phyloP scores from a whole-genome alignment of 2,113 vertebrate species.

The Apodemus speciosus region DNA sequence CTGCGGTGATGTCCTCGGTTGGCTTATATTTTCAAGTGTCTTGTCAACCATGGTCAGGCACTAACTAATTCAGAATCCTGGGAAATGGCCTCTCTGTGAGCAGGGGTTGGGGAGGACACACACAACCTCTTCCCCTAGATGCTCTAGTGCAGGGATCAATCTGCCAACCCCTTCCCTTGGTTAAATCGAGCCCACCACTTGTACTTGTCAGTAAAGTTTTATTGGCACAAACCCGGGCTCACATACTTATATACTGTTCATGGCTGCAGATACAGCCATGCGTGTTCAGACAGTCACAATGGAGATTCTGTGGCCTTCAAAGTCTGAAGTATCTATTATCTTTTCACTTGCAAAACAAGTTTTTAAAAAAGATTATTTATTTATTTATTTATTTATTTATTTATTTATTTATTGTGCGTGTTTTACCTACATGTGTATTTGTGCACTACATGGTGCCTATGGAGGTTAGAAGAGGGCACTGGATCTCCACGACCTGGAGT shows the following conservation, averaged over 20 bases:
- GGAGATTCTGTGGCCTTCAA: neutral
- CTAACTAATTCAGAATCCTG: neutral
- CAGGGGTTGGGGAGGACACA: neutral
- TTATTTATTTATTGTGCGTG: neutral
- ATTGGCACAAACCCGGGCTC: neutral
- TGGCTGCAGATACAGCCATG: too few species aligned
- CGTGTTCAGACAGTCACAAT: neutral
- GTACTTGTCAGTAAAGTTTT: slow-evolving; percentile 56
- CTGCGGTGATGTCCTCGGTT: neutral
- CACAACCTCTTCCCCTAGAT: neutral
- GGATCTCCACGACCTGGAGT: neutral
- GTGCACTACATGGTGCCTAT: neutral
- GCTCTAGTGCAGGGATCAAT: too few species aligned
- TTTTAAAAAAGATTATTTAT: neutral
- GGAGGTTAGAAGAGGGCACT: neutral
- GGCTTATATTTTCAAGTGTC: neutral
- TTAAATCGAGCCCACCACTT: neutral
- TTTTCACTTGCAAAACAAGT: neutral
- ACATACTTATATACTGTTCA: neutral
- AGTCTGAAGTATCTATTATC: neutral
- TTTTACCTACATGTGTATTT: neutral
- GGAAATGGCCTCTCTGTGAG: neutral
- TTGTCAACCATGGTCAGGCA: neutral
- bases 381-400: neutral
- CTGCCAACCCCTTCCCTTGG: accelerated